phyloP scores from a whole-genome alignment of 2,113 vertebrate genomes.

The Chaetodon auriga region DNA sequence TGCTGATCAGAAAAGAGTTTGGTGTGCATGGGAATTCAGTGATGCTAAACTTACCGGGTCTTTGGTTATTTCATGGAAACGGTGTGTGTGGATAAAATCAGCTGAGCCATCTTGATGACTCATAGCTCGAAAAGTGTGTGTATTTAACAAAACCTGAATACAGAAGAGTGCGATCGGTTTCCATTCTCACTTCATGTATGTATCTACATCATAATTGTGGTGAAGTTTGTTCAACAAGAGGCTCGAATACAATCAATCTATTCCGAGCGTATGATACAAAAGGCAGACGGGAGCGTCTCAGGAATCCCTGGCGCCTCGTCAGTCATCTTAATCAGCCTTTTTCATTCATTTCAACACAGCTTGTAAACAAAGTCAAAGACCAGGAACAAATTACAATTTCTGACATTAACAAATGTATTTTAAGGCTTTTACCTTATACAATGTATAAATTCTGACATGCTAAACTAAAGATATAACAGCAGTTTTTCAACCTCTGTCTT shows the following conservation, averaged over 20 bases:
- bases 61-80: slow-evolving; percentile 66
- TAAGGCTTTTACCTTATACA: slow-evolving; percentile 85
- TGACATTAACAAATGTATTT: slow-evolving; percentile 84
- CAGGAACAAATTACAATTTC: slow-evolving; percentile 79
- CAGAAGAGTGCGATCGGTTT: slow-evolving; percentile 15
- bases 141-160: slow-evolving; percentile 38
- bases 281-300: slow-evolving; percentile 59
- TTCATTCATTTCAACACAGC: slow-evolving; percentile 52
- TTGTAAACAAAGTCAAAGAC: slow-evolving; percentile 78
- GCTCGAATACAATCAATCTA: slow-evolving; percentile 44
- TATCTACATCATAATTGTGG: slow-evolving; percentile 30
- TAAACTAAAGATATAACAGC: slow-evolving; percentile 87
- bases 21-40: slow-evolving; percentile 44
- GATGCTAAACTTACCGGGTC: slow-evolving; percentile 37
- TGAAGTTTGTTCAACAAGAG: slow-evolving; percentile 37
- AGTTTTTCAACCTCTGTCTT: slow-evolving; percentile 68
- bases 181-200: background rate
- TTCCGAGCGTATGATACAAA: slow-evolving; percentile 67
- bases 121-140: slow-evolving; percentile 22
- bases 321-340: slow-evolving; percentile 29
- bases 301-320: slow-evolving; percentile 38
- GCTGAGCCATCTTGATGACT: background rate
- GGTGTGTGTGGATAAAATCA: slow-evolving; percentile 11
- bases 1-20: slow-evolving; percentile 36
- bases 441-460: slow-evolving; percentile 98